Conservation (phyloP, 2,797 vertebrate species). For the Hyperoplus immaculatus region DNA sequence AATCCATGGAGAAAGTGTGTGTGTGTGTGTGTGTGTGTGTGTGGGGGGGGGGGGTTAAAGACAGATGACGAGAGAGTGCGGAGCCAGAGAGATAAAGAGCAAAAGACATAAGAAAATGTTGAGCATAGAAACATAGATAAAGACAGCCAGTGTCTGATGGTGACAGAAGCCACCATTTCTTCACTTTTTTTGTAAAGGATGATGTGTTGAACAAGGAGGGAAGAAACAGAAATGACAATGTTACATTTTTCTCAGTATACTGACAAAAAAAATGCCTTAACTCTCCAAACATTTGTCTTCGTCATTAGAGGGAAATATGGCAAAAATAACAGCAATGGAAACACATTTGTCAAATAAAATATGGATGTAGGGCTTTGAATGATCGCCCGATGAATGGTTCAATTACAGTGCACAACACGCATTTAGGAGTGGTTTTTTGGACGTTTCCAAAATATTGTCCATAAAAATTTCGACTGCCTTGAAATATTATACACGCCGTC, state of each 20-base stretch:
- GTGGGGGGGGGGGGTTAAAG: slow-evolving; percentile 17
- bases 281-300: background rate
- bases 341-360: slow-evolving; percentile 17
- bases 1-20: slow-evolving; percentile 57
- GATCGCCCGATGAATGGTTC: background rate
- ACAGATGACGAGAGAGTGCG: slow-evolving; percentile 36
- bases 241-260: background rate
- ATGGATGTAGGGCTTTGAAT: background rate
- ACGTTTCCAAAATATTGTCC: slow-evolving; percentile 1
- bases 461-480: background rate
- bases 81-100: slow-evolving; percentile 15
- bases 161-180: slow-evolving; percentile 2
- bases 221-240: background rate
- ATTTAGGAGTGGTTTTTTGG: slow-evolving; percentile 16
- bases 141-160: background rate
- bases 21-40: background rate
- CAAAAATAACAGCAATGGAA: slow-evolving; percentile 22
- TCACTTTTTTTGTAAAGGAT: background rate
- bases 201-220: background rate
- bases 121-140: background rate
- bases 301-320: background rate
- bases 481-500: slow-evolving; percentile 36
- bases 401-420: slow-evolving; percentile 6
- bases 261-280: background rate
- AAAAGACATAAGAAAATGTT: background rate